Evolutionary conservation across 2,888 invertebrate genomes (phyloP), one percentile per base, ranked within the genome.

Genomic region (Synergus japonicus): DNA sequence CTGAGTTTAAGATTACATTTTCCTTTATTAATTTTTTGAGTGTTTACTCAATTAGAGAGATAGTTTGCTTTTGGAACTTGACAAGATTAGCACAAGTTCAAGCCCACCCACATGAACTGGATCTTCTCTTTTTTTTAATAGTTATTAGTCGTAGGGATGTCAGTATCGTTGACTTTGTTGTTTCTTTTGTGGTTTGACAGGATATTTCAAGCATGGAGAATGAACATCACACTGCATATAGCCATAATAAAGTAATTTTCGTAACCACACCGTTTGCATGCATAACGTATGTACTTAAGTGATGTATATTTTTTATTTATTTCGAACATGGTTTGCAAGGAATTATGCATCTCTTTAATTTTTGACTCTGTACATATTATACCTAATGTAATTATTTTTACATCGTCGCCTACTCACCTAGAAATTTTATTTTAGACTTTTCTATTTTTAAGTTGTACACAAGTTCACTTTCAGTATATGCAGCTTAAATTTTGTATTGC

Each of bases 311-410:
- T 79, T 80, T 77, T 73, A 58, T 83, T 85, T 81, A 43, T 73
- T 78, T 80, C 65, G 58, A 65, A 81, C 73, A 64, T 80, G 64
- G 76, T 76, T 82, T 83, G 65, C 76, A 67, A 81, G 85, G 80
- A 87, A 87, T 88, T 87, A 87, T 87, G 88, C 88, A 88, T 89
- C 88, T 89, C 87, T 90, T 87, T 90, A 89, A 90, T 90, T 88
- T 88, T 88, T 83, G 84, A 77, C 54, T 41, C 73, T 73, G 73
- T 73, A 78, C 18, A 73, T 73, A 63, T 63, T 54, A 43, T 3
- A 54, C 13, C 3, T 8, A n/a, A 29, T 22, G 44, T 76, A 76
- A 43, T 58, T 78, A 67, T 63, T 41, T 54, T 82, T 79, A 13
- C 67, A 37, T 67, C 12, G 67, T 43, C 44, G 10, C n/a, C n/a